phyloP scores from a whole-genome alignment of 2,797 vertebrate genomes.

The Australoheros facetus region DNA sequence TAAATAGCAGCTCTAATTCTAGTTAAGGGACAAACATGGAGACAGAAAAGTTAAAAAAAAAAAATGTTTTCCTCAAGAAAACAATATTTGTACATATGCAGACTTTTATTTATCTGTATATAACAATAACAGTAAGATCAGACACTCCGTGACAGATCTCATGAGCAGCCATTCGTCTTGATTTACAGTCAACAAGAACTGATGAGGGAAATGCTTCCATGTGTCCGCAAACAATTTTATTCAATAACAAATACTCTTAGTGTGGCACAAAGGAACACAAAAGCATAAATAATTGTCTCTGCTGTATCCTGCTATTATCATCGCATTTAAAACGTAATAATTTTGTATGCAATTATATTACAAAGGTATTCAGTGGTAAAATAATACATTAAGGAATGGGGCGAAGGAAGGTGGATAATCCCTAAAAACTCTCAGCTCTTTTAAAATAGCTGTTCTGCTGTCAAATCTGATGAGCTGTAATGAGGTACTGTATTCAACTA shows the following conservation, averaged over 20 bases:
- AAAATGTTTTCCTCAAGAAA: background rate
- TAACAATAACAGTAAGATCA: conserved; percentile 61
- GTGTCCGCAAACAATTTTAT: conserved; percentile 63
- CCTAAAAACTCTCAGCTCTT: background rate
- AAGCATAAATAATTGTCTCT: conserved; percentile 33
- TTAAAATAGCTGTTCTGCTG: background rate
- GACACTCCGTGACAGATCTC: conserved; percentile 1
- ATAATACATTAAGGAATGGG: background rate
- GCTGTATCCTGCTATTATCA: conserved; percentile 1
- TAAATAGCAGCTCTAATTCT: no score
- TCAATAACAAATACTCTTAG: conserved; percentile 33
- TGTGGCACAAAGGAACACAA: conserved; percentile 14
- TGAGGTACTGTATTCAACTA: conserved; percentile 9
- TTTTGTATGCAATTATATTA: background rate
- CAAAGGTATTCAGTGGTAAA: background rate
- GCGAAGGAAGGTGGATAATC: background rate
- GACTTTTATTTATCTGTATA: conserved; percentile 69
- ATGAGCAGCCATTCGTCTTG: conserved; percentile 34
- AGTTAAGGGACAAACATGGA: no score
- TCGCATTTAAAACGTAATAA: background rate
- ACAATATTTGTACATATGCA: conserved; percentile 22
- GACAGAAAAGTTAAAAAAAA: no score
- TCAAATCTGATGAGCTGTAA: conserved; percentile 3
- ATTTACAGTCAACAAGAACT: conserved; percentile 77
- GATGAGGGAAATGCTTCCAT: conserved; percentile 39